Percentiles rank a stretch among this genome's conserved stretches.
Evolutionary conservation across 2,888 invertebrate species (phyloP).

Genomic region (Amiota mariae): DNA sequence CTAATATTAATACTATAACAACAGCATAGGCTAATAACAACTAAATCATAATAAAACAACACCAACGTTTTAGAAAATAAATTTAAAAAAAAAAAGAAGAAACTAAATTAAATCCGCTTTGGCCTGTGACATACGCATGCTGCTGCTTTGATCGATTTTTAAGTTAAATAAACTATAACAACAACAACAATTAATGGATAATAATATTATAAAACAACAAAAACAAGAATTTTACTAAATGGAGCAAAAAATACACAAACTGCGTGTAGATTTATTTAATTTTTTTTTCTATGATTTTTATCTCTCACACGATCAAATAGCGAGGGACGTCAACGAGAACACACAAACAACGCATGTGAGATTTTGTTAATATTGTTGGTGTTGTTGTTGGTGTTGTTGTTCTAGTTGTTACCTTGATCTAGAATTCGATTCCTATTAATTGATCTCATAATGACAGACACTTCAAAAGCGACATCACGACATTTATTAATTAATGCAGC

Average conservation of each 20-base stretch:
- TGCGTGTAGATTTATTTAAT: conserved; percentile 6
- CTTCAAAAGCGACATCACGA: conserved; percentile 70
- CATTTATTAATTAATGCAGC: conserved; percentile 66
- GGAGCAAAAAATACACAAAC: neutral
- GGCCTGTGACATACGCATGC: conserved; percentile 30
- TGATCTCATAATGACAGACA: conserved; percentile 71
- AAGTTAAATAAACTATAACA: conserved; percentile 4
- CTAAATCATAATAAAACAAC: neutral
- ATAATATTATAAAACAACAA: conserved; percentile 4
- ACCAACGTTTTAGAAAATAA: too few relatives aligned
- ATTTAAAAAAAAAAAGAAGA: conserved; percentile 9
- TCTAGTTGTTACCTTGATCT: conserved; percentile 61
- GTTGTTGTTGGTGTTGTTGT: conserved; percentile 22
- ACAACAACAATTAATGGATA: conserved; percentile 2
- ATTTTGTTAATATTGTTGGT: neutral
- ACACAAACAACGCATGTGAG: conserved; percentile 36
- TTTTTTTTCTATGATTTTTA: neutral
- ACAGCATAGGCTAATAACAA: neutral
- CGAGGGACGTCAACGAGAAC: conserved; percentile 26
- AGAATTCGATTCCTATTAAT: conserved; percentile 71
- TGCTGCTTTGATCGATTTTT: too few relatives aligned
- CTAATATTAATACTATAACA: neutral
- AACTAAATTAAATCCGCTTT: conserved; percentile 32
- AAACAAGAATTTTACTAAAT: conserved; percentile 19
- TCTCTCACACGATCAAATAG: conserved; percentile 14